phyloP scores from a whole-genome alignment of 2,113 vertebrate genomes.

The Eidolon helvum region DNA sequence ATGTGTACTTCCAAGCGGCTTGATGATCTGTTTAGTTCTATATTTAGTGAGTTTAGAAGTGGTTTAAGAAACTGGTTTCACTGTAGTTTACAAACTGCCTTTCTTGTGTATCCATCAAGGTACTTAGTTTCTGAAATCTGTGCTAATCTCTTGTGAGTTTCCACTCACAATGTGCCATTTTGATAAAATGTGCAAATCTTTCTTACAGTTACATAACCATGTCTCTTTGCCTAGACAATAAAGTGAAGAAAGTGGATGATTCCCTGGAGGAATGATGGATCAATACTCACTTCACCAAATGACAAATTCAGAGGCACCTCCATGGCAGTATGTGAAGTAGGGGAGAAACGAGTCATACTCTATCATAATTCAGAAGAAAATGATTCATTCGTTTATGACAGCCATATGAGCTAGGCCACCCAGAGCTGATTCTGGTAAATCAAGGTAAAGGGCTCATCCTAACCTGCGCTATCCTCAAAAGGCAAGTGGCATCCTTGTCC shows the following conservation, averaged over 20 bases:
- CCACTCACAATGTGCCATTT: neutral
- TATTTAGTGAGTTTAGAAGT: neutral
- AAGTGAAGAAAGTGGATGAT: neutral
- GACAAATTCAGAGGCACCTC: neutral
- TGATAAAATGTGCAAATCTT: constrained; percentile 33
- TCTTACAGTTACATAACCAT: neutral
- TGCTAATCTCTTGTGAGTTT: neutral
- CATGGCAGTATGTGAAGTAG: neutral
- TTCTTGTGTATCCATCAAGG: neutral
- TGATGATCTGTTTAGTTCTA: neutral
- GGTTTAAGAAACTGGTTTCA: neutral
- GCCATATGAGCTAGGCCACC: neutral
- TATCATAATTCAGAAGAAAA: constrained; percentile 21
- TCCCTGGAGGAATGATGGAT: neutral
- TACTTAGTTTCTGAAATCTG: neutral
- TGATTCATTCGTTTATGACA: neutral
- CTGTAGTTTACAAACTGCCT: neutral
- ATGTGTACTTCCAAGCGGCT: neutral
- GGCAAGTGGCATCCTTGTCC: neutral
- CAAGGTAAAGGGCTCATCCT: neutral
- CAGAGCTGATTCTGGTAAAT: neutral
- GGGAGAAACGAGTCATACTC: neutral
- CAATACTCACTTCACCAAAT: constrained; percentile 11
- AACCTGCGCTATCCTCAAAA: neutral
- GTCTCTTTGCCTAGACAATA: constrained; percentile 2